Conservation (phyloP, 2,797 vertebrate genomes). For the Urosaurus nigricauda region DNA sequence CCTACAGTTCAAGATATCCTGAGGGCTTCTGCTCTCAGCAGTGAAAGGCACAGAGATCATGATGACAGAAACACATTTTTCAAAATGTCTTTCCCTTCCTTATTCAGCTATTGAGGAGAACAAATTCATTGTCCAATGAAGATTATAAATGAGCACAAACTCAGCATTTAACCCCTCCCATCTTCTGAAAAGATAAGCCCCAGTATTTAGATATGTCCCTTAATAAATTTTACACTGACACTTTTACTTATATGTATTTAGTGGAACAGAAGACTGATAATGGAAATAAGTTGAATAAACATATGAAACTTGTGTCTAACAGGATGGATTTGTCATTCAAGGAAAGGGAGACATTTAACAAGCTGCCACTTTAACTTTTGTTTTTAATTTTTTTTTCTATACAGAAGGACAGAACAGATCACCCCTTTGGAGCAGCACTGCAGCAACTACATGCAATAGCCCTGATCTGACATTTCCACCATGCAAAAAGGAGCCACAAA, state of each 20-base stretch:
- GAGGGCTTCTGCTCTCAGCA: conserved; percentile 71
- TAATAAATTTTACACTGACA: conserved; percentile 29
- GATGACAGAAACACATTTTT: conserved; percentile 76
- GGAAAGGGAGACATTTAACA: conserved; percentile 34
- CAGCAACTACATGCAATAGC: no score
- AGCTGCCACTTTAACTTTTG: accelerated
- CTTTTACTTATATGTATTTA: conserved; percentile 21
- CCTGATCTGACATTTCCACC: no score
- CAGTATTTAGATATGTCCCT: conserved; percentile 46
- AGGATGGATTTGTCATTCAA: conserved; percentile 33
- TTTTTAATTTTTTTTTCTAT: background rate
- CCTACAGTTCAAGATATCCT: conserved; percentile 71
- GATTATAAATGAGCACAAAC: conserved; percentile 73
- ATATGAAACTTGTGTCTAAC: conserved; percentile 20
- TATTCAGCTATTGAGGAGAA: conserved; percentile 75
- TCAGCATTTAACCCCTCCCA: conserved; percentile 43
- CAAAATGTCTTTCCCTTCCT: conserved; percentile 72
- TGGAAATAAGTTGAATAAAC: conserved; percentile 35
- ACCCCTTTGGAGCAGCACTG: no score
- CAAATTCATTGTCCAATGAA: conserved; percentile 66
- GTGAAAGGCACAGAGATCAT: conserved; percentile 68
- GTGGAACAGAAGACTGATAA: conserved; percentile 31
- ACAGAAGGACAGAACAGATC: background rate
- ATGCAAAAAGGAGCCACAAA: no score
- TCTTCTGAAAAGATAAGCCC: conserved; percentile 55